Evolutionary conservation across 2,113 vertebrate species (phyloP).

Genomic region (Lanius collurio): DNA sequence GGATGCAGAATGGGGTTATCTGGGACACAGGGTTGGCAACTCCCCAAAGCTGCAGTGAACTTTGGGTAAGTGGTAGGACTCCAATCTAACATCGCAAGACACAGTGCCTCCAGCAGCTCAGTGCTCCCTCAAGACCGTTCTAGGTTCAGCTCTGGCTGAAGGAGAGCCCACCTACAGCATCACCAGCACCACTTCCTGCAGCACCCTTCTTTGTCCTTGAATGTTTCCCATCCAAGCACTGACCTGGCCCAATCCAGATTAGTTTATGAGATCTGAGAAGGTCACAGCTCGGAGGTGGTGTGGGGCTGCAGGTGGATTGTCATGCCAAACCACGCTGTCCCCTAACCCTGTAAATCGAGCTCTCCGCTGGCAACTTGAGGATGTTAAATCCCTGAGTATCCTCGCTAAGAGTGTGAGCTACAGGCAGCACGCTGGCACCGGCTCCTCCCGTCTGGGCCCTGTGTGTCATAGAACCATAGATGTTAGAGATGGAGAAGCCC

Average conservation of each 20-base stretch:
- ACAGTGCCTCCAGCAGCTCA: conserved; percentile 40
- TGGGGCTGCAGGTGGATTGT: conserved; percentile 60
- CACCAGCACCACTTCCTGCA: conserved; percentile 63
- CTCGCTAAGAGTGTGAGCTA: conserved; percentile 56
- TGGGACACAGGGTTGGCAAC: neutral
- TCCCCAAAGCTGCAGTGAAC: conserved; percentile 8
- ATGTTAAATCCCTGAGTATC: conserved; percentile 59
- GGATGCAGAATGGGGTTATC: conserved; percentile 22
- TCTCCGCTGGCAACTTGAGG: conserved; percentile 63
- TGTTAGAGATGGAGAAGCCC: conserved; percentile 65
- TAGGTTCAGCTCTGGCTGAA: conserved; percentile 53
- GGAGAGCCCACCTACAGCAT: conserved; percentile 59
- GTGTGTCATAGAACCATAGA: conserved; percentile 72
- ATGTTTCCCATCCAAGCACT: conserved; percentile 59
- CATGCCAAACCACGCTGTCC: conserved; percentile 57
- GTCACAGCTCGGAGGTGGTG: conserved; percentile 55
- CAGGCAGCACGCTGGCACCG: conserved; percentile 62
- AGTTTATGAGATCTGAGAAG: conserved; percentile 60
- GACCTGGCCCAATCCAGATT: conserved; percentile 64
- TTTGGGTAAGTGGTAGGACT: neutral
- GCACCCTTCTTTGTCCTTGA: conserved; percentile 54
- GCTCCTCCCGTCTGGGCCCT: conserved; percentile 65
- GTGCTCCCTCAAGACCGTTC: neutral
- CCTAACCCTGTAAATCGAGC: conserved; percentile 59
- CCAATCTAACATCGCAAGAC: neutral